Base-by-base conservation (phyloP, 2,797 vertebrate genomes). In the Onychomys arenicola region DNA sequence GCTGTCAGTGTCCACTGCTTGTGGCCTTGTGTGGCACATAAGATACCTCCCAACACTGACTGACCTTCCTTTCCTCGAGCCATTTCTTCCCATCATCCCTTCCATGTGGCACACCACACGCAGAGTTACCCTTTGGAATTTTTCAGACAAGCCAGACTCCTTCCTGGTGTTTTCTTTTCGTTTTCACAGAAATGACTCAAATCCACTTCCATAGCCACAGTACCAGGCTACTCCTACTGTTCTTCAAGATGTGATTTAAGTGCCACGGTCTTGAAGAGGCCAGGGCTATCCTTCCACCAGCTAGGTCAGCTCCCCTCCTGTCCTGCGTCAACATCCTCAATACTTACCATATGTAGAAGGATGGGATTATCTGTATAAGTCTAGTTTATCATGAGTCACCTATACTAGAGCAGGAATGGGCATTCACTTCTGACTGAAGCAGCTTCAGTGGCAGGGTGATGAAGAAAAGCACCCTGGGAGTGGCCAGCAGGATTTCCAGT, bases 251-350 rank as follows among this genome's bases (percentile, higher is more conserved):
- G 65, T 37, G 13, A 67, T 16, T 69, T 37, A 81, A 75, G 75
- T 4, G 4, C 25, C 9, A 25, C 34, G 19, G 40, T 29, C 27
- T 69, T 52, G 34, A 34, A 27, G 40, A 82, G 6, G 2, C 27
- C 21, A 37, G 10, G 1, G 2, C 8, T 67, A 13, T 19, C 57
- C 10, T n/a, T 46, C 9, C 14, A 10, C 19, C 10, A 1, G 6
- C 29, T 19, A 23, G 27, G 34, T 37, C 32, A 37, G 29, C 25
- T 27, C 6, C 17, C n/a, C 23, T 32, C 4, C 10, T 27, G 55
- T 65, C 23, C 17, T 19, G 13, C 9, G 27, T 27, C 10, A 40
- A n/a, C 11, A 27, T 29, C 40, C 37, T 88, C 27, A 25, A 49
- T n/a, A 17, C 61, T 61, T 49, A 32, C 29, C n/a, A 77, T 27